Percentiles rank a stretch among this genome's conserved stretches.
Evolutionary conservation across 2,797 vertebrate genomes (phyloP).

Genomic region (Etheostoma perlongum): DNA sequence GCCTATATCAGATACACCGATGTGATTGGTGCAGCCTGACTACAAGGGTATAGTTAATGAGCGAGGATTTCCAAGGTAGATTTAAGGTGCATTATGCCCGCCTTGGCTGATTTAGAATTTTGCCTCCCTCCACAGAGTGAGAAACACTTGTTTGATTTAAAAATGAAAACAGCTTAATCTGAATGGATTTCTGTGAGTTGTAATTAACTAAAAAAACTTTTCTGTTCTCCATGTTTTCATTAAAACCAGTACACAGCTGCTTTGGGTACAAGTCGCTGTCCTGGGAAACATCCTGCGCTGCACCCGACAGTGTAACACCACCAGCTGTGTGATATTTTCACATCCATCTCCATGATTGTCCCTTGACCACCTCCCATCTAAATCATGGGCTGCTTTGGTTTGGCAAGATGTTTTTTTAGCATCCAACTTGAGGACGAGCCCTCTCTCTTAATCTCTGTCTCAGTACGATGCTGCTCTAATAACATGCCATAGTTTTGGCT

Average conservation of each 20-base stretch:
- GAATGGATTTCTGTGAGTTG: not conserved
- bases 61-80: too few species aligned
- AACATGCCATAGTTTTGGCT: not conserved
- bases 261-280: not conserved
- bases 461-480: not conserved
- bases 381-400: not conserved
- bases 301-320: too few species aligned
- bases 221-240: not conserved
- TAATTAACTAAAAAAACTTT: not conserved
- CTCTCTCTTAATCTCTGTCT: not conserved
- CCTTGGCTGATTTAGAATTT: conserved; percentile 1
- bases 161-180: not conserved
- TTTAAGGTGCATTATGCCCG: conserved; percentile 2
- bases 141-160: not conserved
- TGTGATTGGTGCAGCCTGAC: too few species aligned
- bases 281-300: not conserved
- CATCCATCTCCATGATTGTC: not conserved
- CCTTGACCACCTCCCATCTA: not conserved
- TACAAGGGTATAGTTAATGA: too few species aligned
- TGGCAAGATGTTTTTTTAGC: not conserved
- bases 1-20: too few species aligned
- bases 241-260: not conserved
- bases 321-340: not conserved
- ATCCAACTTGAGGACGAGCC: not conserved
- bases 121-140: not conserved